Evolutionary conservation across 1,140 invertebrate genomes (phyloP), one percentile per base, ranked within the genome.

Genomic region (Drosophila nebulosa): DNA sequence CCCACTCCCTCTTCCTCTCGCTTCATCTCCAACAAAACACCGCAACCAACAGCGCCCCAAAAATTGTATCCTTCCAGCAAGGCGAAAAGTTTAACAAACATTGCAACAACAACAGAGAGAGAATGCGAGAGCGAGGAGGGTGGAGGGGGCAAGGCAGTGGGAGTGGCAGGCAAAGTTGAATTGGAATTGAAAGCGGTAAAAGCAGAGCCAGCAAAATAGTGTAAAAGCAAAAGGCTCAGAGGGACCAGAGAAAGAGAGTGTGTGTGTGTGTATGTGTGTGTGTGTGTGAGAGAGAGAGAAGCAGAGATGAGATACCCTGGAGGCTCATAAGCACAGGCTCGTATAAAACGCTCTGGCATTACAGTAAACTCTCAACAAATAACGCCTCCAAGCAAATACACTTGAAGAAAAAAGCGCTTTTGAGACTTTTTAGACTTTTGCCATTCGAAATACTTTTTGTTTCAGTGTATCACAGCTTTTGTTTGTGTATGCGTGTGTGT

Each of bases 261-360:
- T n/a, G n/a, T n/a, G n/a, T n/a, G n/a, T n/a, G n/a, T n/a, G n/a
- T n/a, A n/a, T n/a, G n/a, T n/a, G n/a, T n/a, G n/a, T n/a, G n/a
- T n/a, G n/a, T n/a, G n/a, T n/a, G n/a, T n/a, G n/a, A n/a, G n/a
- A n/a, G n/a, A n/a, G n/a, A n/a, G n/a, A n/a, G n/a, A n/a, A n/a
- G n/a, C n/a, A n/a, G 30, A 32, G 30, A 22, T 14, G 22, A 10
- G 26, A 32, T 73, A 65, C 79, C 80, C 79, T 69, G 71, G 80
- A 79, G 79, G 79, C 79, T 78, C 79, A 79, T 83, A 84, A 84
- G 69, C 71, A 64, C 63, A 73, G 64, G 62, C 79, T 53, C 68
- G 76, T 72, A 85, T 85, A 85, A 84, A 84, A 55, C 52, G 64
- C 79, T 83, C 61, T 68, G 69, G 64, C 72, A 83, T 79, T 85